Evolutionary conservation across 2,113 vertebrate genomes (phyloP).

Genomic region (Ginglymostoma cirratum): DNA sequence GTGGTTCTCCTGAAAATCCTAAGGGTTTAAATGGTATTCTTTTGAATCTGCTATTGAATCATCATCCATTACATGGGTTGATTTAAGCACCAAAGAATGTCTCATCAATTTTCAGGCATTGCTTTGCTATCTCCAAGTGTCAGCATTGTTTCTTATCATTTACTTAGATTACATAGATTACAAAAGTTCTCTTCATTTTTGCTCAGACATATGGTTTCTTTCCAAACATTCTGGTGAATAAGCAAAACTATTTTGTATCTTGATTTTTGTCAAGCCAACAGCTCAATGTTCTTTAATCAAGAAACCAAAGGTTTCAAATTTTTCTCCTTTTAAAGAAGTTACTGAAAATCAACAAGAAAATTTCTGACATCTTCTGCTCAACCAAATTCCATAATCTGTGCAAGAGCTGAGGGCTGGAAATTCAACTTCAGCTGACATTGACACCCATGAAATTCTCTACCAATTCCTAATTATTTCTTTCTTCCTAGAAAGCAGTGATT

Average conservation of each 20-base stretch:
- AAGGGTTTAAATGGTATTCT: background rate
- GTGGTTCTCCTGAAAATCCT: background rate
- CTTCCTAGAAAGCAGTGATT: background rate
- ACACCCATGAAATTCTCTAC: background rate
- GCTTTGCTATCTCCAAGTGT: background rate
- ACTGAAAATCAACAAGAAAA: background rate
- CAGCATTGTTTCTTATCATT: background rate
- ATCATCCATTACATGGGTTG: background rate
- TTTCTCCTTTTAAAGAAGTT: background rate
- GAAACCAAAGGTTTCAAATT: background rate
- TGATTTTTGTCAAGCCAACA: background rate
- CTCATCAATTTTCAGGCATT: background rate
- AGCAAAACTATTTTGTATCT: background rate
- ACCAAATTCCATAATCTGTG: background rate
- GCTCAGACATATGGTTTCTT: background rate
- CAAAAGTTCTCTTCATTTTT: background rate
- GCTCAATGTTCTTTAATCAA: background rate
- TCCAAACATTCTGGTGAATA: background rate
- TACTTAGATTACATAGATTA: background rate
- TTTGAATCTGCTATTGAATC: background rate
- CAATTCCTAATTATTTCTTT: background rate
- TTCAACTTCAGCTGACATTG: background rate
- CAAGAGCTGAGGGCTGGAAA: background rate
- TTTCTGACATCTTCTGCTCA: background rate
- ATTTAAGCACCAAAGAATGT: background rate